Evolutionary conservation across 2,888 invertebrate genomes (phyloP).

Genomic region (Morinoia aosen): DNA sequence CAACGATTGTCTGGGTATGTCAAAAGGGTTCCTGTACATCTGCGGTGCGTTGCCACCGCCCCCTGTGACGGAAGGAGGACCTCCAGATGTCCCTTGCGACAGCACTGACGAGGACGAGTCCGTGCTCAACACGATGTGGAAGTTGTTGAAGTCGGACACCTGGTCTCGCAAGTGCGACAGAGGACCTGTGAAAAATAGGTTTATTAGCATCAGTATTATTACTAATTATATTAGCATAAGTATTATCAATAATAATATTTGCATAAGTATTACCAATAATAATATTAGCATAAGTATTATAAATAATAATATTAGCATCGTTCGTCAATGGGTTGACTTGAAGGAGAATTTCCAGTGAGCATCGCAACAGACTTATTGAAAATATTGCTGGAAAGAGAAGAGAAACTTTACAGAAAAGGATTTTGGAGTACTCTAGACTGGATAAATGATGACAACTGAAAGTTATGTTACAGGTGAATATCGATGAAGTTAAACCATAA

Average conservation of each 20-base stretch:
- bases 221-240: not conserved
- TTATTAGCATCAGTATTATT: not conserved
- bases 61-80: conserved; percentile 71
- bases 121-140: conserved; percentile 56
- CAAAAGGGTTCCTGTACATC: conserved; percentile 93
- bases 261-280: too few relatives aligned
- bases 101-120: not conserved
- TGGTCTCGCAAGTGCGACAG: conserved; percentile 64
- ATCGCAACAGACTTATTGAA: not conserved
- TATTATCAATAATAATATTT: too few relatives aligned
- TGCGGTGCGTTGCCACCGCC: conserved; percentile 77
- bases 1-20: conserved; percentile 89
- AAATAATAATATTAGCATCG: too few relatives aligned
- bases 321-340: not conserved
- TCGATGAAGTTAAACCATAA: not conserved
- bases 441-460: not conserved
- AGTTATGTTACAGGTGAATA: not conserved
- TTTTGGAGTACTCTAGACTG: not conserved
- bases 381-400: not conserved
- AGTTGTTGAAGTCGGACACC: conserved; percentile 66
- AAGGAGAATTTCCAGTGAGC: not conserved
- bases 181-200: conserved; percentile 55
- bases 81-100: not conserved
- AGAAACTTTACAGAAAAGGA: not conserved
- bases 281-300: not conserved